Evolutionary conservation across 2,888 invertebrate genomes (phyloP), one percentile per base, ranked within the genome.

Genomic region (Drosophila paramelanica): DNA sequence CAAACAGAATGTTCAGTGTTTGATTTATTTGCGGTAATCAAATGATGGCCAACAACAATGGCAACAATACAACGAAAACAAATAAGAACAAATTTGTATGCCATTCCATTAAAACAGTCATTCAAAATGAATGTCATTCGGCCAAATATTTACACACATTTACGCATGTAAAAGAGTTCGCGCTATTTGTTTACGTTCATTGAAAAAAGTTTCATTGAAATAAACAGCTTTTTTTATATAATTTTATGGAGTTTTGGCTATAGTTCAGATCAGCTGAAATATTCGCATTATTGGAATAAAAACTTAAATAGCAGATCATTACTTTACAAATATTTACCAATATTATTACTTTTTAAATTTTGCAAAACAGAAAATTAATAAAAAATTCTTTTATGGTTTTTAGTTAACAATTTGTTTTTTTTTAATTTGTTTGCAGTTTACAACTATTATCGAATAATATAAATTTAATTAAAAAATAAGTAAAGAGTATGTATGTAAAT

Each of bases 11-110:
- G 45, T 20, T 38, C 41, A 17, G 13, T 55, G 17, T 56, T 75
- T 75, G 73, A 74, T 74, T 75, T 70, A 75, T 75, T 70, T 59
- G 49, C 66, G 7, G 51, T 65, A 45, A 66, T 58, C 66, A 61
- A 70, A 60, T 75, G 76, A 36, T 70, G 75, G 33, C 14, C 55
- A 23, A 14, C 36, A 45, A 31, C 45, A 10, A 39, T 17, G 1
- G 5, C 11, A 33, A 11, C 33, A 33, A 33, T 31, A 31, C 31
- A 53, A 41, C 52, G 31, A 52, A 57, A 43, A 36, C 55, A 64
- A 68, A 57, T 43, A 41, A 4, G 51, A 43, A 13, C 31, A 31
- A 58, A 10, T 5, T 36, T 13, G 11, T 13, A 36, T 13, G 13
- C 36, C 25, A 51, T 27, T 55, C 13, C 5, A 41, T 41, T 33